Evolutionary conservation across 2,113 vertebrate species (phyloP).

Genomic region (Osmerus eperlanus): DNA sequence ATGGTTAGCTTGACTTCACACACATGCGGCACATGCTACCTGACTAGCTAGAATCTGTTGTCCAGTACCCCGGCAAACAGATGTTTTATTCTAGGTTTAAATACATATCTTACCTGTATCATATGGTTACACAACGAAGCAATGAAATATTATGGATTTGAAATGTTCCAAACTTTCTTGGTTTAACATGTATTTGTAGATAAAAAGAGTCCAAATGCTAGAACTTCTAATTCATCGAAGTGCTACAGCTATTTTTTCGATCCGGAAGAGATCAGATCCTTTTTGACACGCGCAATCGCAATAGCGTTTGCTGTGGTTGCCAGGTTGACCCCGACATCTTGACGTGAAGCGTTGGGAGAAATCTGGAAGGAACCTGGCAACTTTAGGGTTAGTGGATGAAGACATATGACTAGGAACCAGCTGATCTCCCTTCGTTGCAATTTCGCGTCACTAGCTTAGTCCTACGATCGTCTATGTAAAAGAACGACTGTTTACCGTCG

Average conservation of each 20-base stretch:
- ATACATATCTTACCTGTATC: constrained; percentile 55
- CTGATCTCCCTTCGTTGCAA: constrained; percentile 54
- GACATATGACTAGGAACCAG: constrained; percentile 52
- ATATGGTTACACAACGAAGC: constrained; percentile 45
- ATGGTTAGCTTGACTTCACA: constrained; percentile 12
- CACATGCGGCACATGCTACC: constrained; percentile 64
- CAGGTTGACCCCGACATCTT: background rate
- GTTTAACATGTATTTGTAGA: background rate
- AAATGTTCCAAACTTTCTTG: background rate
- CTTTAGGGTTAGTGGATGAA: background rate
- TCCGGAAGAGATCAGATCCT: constrained; percentile 55
- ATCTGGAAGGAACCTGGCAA: background rate
- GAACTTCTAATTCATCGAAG: constrained; percentile 39
- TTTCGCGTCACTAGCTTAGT: constrained; percentile 14
- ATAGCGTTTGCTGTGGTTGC: background rate
- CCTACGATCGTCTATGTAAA: constrained; percentile 30
- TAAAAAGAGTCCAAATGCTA: constrained; percentile 41
- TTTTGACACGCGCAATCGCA: constrained; percentile 36
- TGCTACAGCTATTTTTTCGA: constrained; percentile 45
- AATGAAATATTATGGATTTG: background rate
- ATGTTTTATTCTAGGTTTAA: background rate
- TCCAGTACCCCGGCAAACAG: constrained; percentile 10
- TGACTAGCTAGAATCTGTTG: constrained; percentile 22
- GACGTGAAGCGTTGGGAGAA: background rate
- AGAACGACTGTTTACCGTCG: background rate